Conservation (phyloP, 2,113 vertebrate species). For the Willisornis vidua region DNA sequence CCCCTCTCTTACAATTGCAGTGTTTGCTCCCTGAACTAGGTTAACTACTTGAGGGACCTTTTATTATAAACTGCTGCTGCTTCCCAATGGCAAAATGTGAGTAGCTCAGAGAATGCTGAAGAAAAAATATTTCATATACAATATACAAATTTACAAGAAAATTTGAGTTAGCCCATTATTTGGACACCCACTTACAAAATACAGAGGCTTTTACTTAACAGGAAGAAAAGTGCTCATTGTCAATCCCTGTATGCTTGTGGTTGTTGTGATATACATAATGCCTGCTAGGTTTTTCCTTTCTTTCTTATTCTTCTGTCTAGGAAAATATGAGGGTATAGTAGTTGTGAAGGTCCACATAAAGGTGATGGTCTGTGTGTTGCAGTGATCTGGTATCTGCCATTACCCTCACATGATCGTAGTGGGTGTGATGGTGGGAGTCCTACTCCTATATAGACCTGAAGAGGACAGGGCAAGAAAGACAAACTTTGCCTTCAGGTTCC, state of each 20-base stretch:
- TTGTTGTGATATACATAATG: not conserved
- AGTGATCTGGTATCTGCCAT: not conserved
- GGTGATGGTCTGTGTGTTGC: not conserved
- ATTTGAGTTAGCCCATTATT: not conserved
- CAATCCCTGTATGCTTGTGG: not conserved
- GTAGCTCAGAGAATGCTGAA: not conserved
- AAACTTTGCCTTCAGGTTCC: not conserved
- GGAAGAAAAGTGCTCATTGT: not conserved
- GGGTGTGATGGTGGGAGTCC: too few species aligned
- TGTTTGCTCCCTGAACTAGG: not conserved
- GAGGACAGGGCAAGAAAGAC: not conserved
- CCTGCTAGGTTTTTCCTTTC: not conserved
- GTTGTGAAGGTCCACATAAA: not conserved
- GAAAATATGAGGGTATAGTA: not conserved
- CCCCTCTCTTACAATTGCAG: not conserved
- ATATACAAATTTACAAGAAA: not conserved
- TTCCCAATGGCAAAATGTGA: not conserved
- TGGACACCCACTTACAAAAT: not conserved
- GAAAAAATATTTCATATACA: not conserved
- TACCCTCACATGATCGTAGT: rapidly evolving
- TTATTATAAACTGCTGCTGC: not conserved
- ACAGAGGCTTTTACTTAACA: not conserved
- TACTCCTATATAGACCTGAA: not conserved
- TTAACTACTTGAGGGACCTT: not conserved
- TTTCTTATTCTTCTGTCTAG: not conserved